phyloP scores from a whole-genome alignment of 2,888 invertebrate genomes.

The Lasioglossum pauxillum region DNA sequence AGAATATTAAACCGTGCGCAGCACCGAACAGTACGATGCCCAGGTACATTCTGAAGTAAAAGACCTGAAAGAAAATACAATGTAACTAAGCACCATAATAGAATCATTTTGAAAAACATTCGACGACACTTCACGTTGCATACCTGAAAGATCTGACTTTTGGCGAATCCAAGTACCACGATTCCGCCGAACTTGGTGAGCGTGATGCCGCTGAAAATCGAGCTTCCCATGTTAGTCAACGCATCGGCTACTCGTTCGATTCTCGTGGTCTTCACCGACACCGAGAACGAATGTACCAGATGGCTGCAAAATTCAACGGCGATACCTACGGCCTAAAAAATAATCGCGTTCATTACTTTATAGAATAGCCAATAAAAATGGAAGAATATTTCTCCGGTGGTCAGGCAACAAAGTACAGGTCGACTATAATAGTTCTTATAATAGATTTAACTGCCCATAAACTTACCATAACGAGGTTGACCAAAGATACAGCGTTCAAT shows the following conservation, averaged over 20 bases:
- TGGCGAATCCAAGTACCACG: slow-evolving; percentile 97
- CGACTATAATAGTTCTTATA: not conserved
- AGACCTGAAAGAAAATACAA: slow-evolving; percentile 86
- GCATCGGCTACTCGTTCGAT: slow-evolving; percentile 93
- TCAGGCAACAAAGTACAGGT: not conserved
- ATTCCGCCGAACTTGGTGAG: slow-evolving; percentile 99
- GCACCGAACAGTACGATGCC: slow-evolving; percentile 99
- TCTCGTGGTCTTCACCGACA: slow-evolving; percentile 90
- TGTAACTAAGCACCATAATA: not conserved
- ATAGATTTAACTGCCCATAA: not conserved
- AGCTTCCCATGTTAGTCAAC: slow-evolving; percentile 94
- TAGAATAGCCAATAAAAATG: not conserved
- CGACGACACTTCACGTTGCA: not conserved
- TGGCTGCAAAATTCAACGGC: slow-evolving; percentile 99
- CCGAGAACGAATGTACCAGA: slow-evolving; percentile 95
- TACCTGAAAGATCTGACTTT: slow-evolving; percentile 97
- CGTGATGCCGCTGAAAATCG: slow-evolving; percentile 98
- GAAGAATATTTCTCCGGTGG: not conserved
- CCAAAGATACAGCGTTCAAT: slow-evolving; percentile 98
- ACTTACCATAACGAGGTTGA: slow-evolving; percentile 96
- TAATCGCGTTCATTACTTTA: not conserved
- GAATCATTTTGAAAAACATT: not conserved
- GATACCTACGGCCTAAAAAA: slow-evolving; percentile 94
- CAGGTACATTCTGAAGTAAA: slow-evolving; percentile 99
- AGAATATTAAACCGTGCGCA: slow-evolving; percentile 97